phyloP scores from a whole-genome alignment of 2,113 vertebrate genomes.

The Sylvilagus bachmani region DNA sequence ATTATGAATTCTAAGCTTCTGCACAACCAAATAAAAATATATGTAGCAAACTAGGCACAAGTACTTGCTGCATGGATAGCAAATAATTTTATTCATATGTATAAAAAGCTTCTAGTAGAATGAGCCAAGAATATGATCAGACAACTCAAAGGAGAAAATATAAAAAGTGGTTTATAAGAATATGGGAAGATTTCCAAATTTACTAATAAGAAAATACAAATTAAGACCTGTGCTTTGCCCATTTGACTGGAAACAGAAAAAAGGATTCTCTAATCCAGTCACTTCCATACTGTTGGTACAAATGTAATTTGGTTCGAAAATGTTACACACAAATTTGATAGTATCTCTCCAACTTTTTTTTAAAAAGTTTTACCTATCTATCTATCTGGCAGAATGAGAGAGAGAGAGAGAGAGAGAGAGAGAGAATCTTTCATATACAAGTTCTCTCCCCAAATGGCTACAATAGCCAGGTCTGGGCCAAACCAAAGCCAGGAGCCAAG shows the following conservation, averaged over 20 bases:
- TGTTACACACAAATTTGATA: constrained; percentile 49
- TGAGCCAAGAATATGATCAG: neutral
- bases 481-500: no score
- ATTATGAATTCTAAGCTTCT: constrained; percentile 17
- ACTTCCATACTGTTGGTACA: neutral
- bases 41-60: neutral
- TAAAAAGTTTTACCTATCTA: no score
- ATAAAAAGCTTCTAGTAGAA: neutral
- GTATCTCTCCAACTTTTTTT: neutral
- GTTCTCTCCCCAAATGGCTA: no score
- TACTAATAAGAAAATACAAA: neutral
- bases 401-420: no score
- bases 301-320: constrained; percentile 5
- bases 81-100: neutral
- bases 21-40: neutral
- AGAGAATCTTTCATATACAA: no score
- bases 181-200: neutral
- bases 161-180: neutral
- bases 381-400: no score
- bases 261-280: neutral
- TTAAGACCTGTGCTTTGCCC: neutral
- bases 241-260: neutral
- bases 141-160: constrained; percentile 36
- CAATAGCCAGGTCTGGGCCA: no score
- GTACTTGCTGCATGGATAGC: neutral